These are phyloP conservation scores for Crambe crambe DNA, from an alignment of 37 sponge, comb jelly and placozoan species.

Conservation along the genomic window DNA sequence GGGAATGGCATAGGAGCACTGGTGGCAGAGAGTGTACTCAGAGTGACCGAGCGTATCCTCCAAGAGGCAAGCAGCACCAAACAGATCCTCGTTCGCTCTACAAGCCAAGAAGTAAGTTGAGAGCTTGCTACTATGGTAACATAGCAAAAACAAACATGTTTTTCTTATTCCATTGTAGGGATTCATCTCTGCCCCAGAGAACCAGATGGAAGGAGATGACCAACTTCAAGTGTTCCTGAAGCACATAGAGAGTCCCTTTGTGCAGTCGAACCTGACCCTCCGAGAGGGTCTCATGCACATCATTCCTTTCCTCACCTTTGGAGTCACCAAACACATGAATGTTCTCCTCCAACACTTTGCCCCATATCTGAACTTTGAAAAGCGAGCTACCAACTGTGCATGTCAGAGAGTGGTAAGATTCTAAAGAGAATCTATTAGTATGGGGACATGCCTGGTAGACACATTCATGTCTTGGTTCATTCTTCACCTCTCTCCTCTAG, in stretches of 20 bases:
- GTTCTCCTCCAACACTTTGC: conserved; percentile 76
- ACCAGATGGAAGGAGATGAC: conserved; percentile 28
- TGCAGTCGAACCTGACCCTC: conserved; percentile 71
- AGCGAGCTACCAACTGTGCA: conserved; percentile 23
- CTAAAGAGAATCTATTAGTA: no score
- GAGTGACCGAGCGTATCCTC: conserved; percentile 78
- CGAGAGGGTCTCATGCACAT: conserved; percentile 84
- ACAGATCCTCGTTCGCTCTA: conserved; percentile 42
- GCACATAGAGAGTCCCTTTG: conserved; percentile 80
- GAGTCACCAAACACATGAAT: conserved; percentile 73
- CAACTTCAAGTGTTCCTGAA: conserved; percentile 60
- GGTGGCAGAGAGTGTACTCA: conserved; percentile 75
- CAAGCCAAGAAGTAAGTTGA: conserved; percentile 59
- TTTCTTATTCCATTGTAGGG: neutral
- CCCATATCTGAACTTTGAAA: conserved; percentile 85
- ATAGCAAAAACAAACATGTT: no score
- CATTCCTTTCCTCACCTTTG: conserved; percentile 93
- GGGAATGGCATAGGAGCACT: conserved; percentile 75
- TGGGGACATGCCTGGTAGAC: no score
- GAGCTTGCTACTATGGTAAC: no score
- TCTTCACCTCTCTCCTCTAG: conserved; percentile 7
- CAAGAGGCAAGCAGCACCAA: conserved; percentile 77
- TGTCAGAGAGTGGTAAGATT: no score
- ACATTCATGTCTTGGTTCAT: neutral
- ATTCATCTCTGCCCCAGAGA: neutral